Base-by-base conservation (phyloP, 2,797 vertebrate genomes). In the Micropoecilia bifurca region DNA sequence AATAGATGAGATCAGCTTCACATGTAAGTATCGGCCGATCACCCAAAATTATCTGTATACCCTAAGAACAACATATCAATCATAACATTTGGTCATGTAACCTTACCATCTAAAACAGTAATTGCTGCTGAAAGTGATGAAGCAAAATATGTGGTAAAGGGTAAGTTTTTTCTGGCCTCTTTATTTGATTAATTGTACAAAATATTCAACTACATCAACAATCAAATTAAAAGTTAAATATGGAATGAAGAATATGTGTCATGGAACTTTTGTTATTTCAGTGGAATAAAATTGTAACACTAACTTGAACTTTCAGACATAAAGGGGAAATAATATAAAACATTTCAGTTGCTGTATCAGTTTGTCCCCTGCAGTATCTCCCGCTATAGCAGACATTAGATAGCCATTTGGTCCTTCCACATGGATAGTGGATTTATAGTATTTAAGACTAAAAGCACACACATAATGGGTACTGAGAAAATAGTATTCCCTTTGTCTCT, bases 391-490 rank as follows among this genome's bases (percentile, higher is more conserved):
- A 83, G 79, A 55, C 48, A 16, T 53, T 74, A 55, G 8, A 55
- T n/a, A 43, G 73, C 77, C 80, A 77, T 76, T 80, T 68, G 93
- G 85, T 77, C 73, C 47, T 74, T 77, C 33, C 76, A 81, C 68
- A 79, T 71, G 82, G 48, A 81, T 63, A 78, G 69, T 55, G 53
- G 22, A 77, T 78, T 83, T 83, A 78, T 73, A n/a, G 48, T 80
- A 85, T 89, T 86, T 82, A 82, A 84, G 88, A 75, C 87, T 83
- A 87, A 87, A 90, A 85, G 82, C 71, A 78, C 59, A 41, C 30
- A 59, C 71, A 85, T 89, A 84, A 92, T 83, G 76, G 77, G 69
- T 69, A 85, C 57, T 76, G 77, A 85, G 76, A 68, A 89, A 92
- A 87, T 72, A 73, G 36, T 77, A 80, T 91, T 89, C 83, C 75